Conservation (phyloP, 64 coral and sea anemone genomes). For the Pocillopora damicornis region DNA sequence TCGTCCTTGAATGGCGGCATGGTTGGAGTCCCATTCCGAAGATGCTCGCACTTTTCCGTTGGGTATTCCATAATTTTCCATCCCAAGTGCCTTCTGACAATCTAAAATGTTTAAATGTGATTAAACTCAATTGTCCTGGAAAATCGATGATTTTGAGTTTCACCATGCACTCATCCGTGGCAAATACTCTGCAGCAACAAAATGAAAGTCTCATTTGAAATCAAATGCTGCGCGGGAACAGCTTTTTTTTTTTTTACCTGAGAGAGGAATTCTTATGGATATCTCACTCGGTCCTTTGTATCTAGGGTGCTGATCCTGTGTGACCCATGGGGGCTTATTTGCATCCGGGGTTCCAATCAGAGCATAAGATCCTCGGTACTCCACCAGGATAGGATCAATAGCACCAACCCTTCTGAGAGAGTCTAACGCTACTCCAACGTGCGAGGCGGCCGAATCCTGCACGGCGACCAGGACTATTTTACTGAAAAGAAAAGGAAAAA, state of each 20-base stretch:
- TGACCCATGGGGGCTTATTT: slow-evolving; percentile 28
- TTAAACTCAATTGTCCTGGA: no score
- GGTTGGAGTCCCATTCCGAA: background rate
- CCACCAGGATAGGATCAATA: background rate
- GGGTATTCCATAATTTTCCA: background rate
- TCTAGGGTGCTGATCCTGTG: background rate
- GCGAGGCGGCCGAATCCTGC: slow-evolving; percentile 11
- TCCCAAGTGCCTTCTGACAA: background rate
- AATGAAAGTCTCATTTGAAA: no score
- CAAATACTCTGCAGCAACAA: no score
- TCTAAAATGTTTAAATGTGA: background rate
- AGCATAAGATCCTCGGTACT: slow-evolving; percentile 27
- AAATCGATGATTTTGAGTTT: no score
- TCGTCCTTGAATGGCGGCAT: background rate
- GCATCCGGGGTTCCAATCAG: background rate
- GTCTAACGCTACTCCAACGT: background rate
- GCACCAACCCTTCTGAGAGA: slow-evolving; percentile 25
- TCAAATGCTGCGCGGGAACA: no score
- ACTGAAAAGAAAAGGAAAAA: background rate
- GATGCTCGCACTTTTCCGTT: slow-evolving; percentile 22
- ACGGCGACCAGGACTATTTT: slow-evolving; percentile 36
- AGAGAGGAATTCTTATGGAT: background rate
- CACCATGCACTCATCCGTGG: no score
- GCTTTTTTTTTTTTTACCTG: background rate
- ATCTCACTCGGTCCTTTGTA: slow-evolving; percentile 45